These are phyloP conservation scores for Actinemys pallida DNA, from an alignment of 2,113 vertebrate species.

Conservation along the genomic window DNA sequence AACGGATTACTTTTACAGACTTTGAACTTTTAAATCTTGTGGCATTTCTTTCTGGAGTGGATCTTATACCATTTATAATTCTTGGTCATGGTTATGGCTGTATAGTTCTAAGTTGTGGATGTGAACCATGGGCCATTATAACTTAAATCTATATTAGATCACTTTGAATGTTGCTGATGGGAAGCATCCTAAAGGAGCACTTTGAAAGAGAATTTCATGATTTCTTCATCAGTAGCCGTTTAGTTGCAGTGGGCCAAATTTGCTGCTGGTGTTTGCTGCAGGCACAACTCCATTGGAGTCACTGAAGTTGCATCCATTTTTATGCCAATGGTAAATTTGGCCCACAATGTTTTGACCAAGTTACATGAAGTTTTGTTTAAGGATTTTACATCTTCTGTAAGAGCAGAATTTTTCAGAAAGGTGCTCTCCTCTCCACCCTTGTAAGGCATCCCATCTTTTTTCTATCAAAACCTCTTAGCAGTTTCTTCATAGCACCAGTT, in stretches of 20 bases:
- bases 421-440: not conserved
- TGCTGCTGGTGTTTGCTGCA: not conserved
- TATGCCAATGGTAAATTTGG: not conserved
- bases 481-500: not conserved
- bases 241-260: not conserved
- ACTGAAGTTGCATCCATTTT: not conserved
- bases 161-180: not conserved
- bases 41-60: conserved; percentile 11
- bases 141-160: conserved; percentile 30
- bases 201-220: not conserved
- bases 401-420: not conserved
- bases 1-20: not conserved
- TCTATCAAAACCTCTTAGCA: fast-evolving
- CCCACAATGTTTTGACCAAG: not conserved
- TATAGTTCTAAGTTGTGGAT: not conserved
- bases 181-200: not conserved
- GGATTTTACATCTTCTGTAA: not conserved
- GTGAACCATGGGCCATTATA: conserved; percentile 22
- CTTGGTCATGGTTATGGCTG: not conserved
- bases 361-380: fast-evolving
- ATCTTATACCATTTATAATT: not conserved
- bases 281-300: not conserved
- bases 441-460: not conserved
- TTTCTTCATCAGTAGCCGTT: conserved; percentile 17
- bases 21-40: not conserved